These are phyloP conservation scores for Sarcophaga carnaria DNA, from an alignment of 2,888 invertebrate genomes.

Conservation along the genomic window DNA sequence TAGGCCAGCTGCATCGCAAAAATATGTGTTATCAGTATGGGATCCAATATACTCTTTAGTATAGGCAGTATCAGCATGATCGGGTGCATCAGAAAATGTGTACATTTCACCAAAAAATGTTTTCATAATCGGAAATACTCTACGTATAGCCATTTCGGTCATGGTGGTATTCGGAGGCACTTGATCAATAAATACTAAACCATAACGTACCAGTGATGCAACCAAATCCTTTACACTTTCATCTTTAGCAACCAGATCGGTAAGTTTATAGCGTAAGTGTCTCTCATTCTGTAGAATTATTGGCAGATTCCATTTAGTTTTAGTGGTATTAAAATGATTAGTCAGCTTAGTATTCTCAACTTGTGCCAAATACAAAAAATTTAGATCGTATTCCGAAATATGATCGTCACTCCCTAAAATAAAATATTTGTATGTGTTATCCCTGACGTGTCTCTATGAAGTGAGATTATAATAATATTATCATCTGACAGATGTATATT, in stretches of 20 bases:
- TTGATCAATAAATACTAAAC: conserved; percentile 80
- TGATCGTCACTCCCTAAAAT: conserved; percentile 85
- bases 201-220: conserved; percentile 79
- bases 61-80: conserved; percentile 89
- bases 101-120: conserved; percentile 90
- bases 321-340: conserved; percentile 55
- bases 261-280: conserved; percentile 80
- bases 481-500: conserved; percentile 16
- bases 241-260: conserved; percentile 82
- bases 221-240: conserved; percentile 82
- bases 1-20: conserved; percentile 87
- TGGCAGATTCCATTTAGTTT: conserved; percentile 83
- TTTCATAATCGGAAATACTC: conserved; percentile 85
- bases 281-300: conserved; percentile 80
- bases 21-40: conserved; percentile 91
- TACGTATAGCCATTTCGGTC: conserved; percentile 82
- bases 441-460: conserved; percentile 13
- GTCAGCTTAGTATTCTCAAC: conserved; percentile 69
- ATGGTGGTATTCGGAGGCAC: conserved; percentile 78
- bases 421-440: conserved; percentile 19
- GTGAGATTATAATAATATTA: background rate
- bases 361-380: conserved; percentile 82
- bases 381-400: conserved; percentile 82
- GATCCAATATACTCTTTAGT: conserved; percentile 86
- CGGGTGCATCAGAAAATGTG: conserved; percentile 84